Evolutionary conservation across 2,113 vertebrate species (phyloP).

Genomic region (Oryzias celebensis): DNA sequence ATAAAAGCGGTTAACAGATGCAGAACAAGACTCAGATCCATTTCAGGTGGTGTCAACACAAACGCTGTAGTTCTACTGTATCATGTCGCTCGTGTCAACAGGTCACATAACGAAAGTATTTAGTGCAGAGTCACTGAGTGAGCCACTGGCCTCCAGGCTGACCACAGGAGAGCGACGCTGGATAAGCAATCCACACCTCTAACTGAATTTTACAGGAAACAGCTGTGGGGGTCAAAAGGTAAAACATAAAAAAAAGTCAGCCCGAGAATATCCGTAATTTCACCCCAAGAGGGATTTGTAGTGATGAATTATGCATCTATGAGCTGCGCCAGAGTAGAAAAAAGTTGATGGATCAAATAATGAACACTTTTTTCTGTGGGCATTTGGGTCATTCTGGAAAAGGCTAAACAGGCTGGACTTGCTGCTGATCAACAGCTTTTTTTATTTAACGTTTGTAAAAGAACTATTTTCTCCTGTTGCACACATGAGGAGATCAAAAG

Average conservation of each 20-base stretch:
- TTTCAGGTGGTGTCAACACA: not conserved
- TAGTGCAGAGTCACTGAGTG: conserved; percentile 6
- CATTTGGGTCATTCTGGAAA: too few relatives aligned
- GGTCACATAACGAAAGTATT: conserved; percentile 7
- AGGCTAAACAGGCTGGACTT: too few relatives aligned
- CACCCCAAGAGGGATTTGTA: not conserved
- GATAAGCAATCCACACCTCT: conserved; percentile 52
- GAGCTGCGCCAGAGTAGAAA: too few relatives aligned
- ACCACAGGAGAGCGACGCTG: conserved; percentile 27
- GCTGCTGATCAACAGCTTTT: too few relatives aligned
- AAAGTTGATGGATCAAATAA: too few relatives aligned
- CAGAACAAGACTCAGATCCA: not conserved
- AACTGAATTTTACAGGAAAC: conserved; percentile 56
- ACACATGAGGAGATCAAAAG: too few relatives aligned
- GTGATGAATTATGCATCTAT: too few relatives aligned
- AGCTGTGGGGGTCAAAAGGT: conserved; percentile 43
- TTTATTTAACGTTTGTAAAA: too few relatives aligned
- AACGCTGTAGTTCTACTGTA: not conserved
- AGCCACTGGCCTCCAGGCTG: conserved; percentile 20
- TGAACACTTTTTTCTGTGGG: too few relatives aligned
- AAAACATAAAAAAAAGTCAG: conserved; percentile 39
- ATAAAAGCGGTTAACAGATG: conserved; percentile 22
- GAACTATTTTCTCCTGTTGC: too few relatives aligned
- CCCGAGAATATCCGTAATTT: conserved; percentile 13
- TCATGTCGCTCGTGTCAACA: not conserved